Conservation (phyloP, 2,113 vertebrate species). For the Scortum barcoo region DNA sequence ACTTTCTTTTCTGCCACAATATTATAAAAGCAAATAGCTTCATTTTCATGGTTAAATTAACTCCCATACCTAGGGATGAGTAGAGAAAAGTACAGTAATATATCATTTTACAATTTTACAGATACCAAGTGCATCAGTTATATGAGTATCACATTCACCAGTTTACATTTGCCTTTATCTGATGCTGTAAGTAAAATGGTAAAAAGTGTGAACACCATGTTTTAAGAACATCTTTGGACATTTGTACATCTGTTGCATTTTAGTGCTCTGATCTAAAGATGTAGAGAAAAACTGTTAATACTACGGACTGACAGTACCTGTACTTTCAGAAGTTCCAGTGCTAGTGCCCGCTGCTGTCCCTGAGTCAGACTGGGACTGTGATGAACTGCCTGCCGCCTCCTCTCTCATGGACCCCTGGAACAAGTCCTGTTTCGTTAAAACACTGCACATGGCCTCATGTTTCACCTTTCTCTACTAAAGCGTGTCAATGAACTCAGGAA, state of each 20-base stretch:
- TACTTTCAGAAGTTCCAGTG: constrained; percentile 39
- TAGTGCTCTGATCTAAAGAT: not conserved
- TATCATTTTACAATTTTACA: too few species aligned
- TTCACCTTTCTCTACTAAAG: constrained; percentile 11
- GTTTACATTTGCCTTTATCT: too few species aligned
- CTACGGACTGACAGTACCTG: constrained; percentile 49
- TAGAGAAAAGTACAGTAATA: not conserved
- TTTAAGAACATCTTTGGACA: too few species aligned
- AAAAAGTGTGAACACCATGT: too few species aligned
- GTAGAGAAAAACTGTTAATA: not conserved
- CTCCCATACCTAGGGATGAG: not conserved
- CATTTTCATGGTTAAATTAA: not conserved
- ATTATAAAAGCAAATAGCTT: not conserved
- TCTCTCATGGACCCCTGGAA: constrained; percentile 66
- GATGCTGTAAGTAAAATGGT: too few species aligned
- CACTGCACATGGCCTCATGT: not conserved
- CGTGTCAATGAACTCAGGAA: constrained; percentile 24
- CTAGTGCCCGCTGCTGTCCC: constrained; percentile 24
- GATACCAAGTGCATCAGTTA: too few species aligned
- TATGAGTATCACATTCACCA: too few species aligned
- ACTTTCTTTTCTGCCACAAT: not conserved
- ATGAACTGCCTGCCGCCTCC: constrained; percentile 62
- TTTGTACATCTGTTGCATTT: too few species aligned
- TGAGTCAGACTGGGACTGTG: constrained; percentile 61
- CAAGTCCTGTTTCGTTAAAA: not conserved